Conservation (phyloP, 2,113 vertebrate genomes). For the Uria lomvia region DNA sequence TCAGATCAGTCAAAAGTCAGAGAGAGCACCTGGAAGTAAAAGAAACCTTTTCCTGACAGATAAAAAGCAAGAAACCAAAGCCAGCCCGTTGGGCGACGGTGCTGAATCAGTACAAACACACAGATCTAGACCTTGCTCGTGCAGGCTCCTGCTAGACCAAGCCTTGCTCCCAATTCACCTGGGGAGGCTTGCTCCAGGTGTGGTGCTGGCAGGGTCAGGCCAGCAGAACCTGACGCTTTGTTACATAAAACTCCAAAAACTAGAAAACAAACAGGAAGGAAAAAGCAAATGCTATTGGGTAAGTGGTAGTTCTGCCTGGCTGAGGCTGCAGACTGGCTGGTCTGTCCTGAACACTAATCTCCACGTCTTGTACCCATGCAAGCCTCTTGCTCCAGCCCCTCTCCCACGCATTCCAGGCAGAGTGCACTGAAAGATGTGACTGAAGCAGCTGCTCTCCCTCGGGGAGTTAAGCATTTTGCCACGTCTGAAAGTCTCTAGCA, state of each 20-base stretch:
- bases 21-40: not conserved
- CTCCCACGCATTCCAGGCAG: constrained; percentile 11
- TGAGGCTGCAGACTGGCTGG: not conserved
- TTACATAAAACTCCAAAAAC: not conserved
- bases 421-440: constrained; percentile 9
- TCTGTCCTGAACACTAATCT: not conserved
- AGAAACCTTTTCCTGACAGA: not conserved
- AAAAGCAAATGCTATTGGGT: not conserved
- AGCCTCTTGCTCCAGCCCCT: not conserved
- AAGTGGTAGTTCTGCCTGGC: not conserved
- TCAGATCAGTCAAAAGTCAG: not conserved
- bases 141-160: not conserved
- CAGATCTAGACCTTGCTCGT: not conserved
- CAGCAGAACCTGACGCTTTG: not conserved
- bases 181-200: not conserved
- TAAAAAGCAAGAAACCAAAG: constrained; percentile 26
- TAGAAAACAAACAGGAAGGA: not conserved
- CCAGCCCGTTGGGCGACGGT: not conserved
- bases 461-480: not conserved
- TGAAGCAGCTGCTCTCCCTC: not conserved
- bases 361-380: not conserved
- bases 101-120: not conserved
- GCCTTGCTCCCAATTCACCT: not conserved
- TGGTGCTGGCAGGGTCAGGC: not conserved
- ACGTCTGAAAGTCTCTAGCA: not conserved